Base-by-base conservation (phyloP, 2,797 vertebrate genomes). In the Enteromius trimaculatus region DNA sequence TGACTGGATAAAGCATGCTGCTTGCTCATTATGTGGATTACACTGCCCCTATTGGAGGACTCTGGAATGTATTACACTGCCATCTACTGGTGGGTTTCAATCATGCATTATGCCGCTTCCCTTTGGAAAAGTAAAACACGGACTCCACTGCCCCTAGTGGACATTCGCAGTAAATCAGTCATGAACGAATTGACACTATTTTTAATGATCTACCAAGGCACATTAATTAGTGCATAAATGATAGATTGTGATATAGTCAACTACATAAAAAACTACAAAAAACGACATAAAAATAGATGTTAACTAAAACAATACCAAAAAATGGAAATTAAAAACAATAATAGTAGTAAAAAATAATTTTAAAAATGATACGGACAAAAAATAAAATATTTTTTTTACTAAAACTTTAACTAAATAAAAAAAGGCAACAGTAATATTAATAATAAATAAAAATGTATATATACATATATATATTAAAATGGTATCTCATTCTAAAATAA, bases 71-170 rank as follows among this genome's bases (percentile, higher is more conserved):
- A 51, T 26, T 49, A 51, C 47, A 51, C 55, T 66, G 44, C 70
- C 58, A 16, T 10, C 80, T 83, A 34, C 34, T 77, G 81, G 64
- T 58, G 26, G 11, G 11, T 34, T 47, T 69, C 3, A 42, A 11
- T 44, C 21, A 68, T 29, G n/a, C 1, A 26, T 17, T 39, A 39
- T 44, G 9, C 49, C 9, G 51, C 19, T 11, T 34, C 19, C 17
- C 2, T n/a, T 2, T n/a, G 3, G 13, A 51, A 31, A 19, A 72
- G 21, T 4, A 53, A 69, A 49, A 42, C 26, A 16, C 71, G 64
- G 79, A 70, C 31, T n/a, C 9, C 53, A 79, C 80, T 84, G 75
- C 80, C 80, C 68, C 72, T 62, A 53, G 69, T 80, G 83, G 51
- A 75, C 34, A 19, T 26, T 14, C 2, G 6, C 3, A 26, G 19